phyloP scores from a whole-genome alignment of 2,888 invertebrate genomes.

The Tenthredo mesomela region DNA sequence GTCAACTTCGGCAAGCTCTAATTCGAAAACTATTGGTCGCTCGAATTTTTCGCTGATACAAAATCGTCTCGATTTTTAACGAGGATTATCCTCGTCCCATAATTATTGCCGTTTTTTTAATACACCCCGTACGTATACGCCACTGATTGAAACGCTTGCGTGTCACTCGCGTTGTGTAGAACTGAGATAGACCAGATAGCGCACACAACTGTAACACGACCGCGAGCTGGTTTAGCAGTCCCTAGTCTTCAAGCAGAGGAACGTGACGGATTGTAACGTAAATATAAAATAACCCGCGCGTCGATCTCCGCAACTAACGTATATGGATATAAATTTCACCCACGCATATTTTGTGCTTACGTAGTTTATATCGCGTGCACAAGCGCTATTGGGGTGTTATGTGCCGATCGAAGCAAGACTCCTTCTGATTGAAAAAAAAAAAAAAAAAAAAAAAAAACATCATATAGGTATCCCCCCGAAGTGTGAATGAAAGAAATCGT shows the following conservation, averaged over 20 bases:
- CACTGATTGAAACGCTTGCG: conserved; percentile 33
- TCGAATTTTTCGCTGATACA: not conserved
- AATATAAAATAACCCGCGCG: conserved; percentile 33
- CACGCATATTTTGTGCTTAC: conserved; percentile 14
- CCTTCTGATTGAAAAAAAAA: not conserved
- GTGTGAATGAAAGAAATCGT: not conserved
- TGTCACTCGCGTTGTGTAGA: conserved; percentile 26
- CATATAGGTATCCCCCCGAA: not conserved
- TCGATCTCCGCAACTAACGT: not conserved
- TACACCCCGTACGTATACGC: not conserved
- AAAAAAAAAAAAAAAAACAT: not conserved
- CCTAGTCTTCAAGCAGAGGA: conserved; percentile 4
- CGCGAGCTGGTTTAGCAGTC: conserved; percentile 39
- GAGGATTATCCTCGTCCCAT: not conserved
- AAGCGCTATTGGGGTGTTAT: not conserved
- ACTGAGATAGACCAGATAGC: conserved; percentile 41
- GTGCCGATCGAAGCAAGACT: too few species aligned
- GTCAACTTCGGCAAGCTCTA: not conserved
- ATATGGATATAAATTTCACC: not conserved
- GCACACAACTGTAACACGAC: conserved; percentile 39
- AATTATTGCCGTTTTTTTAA: not conserved
- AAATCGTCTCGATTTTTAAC: not conserved
- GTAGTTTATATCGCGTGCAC: not conserved
- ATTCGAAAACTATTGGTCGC: not conserved
- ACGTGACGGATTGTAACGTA: conserved; percentile 48